These are phyloP conservation scores for Xanthorhoe spadicearia DNA, from an alignment of 2,888 invertebrate genomes.

Conservation along the genomic window DNA sequence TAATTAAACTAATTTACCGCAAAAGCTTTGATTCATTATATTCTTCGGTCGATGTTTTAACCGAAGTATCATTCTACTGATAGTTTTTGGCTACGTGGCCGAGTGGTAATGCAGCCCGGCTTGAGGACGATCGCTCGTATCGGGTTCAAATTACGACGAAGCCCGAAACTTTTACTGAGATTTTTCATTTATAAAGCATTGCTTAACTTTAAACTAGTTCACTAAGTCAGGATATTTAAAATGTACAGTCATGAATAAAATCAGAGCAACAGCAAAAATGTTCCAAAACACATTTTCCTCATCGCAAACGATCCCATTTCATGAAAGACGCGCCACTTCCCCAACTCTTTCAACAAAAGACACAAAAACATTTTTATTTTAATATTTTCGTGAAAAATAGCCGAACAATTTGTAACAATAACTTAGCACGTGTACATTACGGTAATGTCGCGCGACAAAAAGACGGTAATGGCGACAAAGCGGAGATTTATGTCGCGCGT, in stretches of 20 bases:
- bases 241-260: background rate
- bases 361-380: slow-evolving; percentile 39
- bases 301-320: slow-evolving; percentile 19
- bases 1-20: too few species aligned
- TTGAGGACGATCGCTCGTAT: too few species aligned
- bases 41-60: too few species aligned
- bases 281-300: background rate
- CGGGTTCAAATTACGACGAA: too few species aligned
- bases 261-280: slow-evolving; percentile 3
- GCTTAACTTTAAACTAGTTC: too few species aligned
- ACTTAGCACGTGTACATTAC: slow-evolving; percentile 56
- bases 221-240: too few species aligned
- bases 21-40: too few species aligned
- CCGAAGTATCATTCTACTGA: too few species aligned
- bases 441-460: slow-evolving; percentile 58
- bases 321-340: slow-evolving; percentile 30
- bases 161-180: too few species aligned
- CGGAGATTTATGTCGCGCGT: slow-evolving; percentile 50
- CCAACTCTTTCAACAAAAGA: slow-evolving; percentile 38
- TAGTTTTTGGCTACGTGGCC: too few species aligned
- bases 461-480: slow-evolving; percentile 61
- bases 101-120: too few species aligned
- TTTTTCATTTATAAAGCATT: too few species aligned
- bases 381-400: slow-evolving; percentile 49
- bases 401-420: slow-evolving; percentile 59